phyloP scores from a whole-genome alignment of 2,888 invertebrate genomes.

The Apotomis turbidana region DNA sequence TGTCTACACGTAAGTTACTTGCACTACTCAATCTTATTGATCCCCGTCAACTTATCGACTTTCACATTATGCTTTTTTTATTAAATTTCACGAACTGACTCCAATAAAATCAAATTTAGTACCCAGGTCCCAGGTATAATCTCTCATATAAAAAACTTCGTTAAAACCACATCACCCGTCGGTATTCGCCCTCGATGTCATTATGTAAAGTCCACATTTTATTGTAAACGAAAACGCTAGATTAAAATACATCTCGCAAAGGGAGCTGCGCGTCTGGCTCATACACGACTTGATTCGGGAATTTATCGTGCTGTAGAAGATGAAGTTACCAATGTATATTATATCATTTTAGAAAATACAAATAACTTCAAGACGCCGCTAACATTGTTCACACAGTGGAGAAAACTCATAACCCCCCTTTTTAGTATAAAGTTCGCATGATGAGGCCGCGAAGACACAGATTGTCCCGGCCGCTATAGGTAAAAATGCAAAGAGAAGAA shows the following conservation, averaged over 20 bases:
- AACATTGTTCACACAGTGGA: too few species aligned
- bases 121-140: background rate
- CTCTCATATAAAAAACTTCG: slow-evolving; percentile 9
- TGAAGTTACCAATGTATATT: background rate
- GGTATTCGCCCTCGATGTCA: background rate
- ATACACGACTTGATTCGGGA: slow-evolving; percentile 2
- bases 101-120: slow-evolving; percentile 18
- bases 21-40: background rate
- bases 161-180: slow-evolving; percentile 15
- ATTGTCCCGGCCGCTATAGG: too few species aligned
- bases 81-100: slow-evolving; percentile 17
- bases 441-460: too few species aligned
- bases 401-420: too few species aligned
- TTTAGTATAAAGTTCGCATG: too few species aligned
- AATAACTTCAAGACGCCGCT: too few species aligned
- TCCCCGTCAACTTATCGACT: background rate
- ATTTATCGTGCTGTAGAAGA: background rate
- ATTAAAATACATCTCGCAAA: slow-evolving; percentile 15
- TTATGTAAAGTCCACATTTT: slow-evolving; percentile 23
- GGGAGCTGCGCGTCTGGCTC: background rate
- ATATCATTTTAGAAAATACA: too few species aligned
- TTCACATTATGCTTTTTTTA: slow-evolving; percentile 7
- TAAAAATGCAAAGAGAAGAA: too few species aligned
- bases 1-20: background rate
- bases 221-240: slow-evolving; percentile 15